Base-by-base conservation (phyloP, 2,888 invertebrate species). In the Drosophila hamatofila region DNA sequence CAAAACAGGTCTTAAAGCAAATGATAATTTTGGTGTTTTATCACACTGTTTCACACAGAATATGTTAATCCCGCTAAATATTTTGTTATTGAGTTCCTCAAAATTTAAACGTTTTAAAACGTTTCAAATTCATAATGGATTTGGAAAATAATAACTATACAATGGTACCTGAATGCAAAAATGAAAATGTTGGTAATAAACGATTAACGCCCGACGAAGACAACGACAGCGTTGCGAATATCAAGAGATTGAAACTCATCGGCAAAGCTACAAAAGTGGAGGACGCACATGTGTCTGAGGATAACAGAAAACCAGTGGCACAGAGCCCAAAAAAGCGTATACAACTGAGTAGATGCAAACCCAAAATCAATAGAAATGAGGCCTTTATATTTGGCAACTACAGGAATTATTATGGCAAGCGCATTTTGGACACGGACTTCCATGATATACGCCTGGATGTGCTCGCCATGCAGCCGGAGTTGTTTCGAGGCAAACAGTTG, bases 381-480 rank as follows among this genome's bases (percentile, higher is more conserved):
- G 78, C 78, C 37, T 93, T 88, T 30, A 84, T 87, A 33, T 92
- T 92, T 54, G 93, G 93, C 2, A 93, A 93, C 67, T 93, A 93
- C 61, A 91, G 80, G 35, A 87, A 95, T 90, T 98, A 98, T 93
- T 97, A 97, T 91, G 97, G 97, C 1, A 97, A 97, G 90, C 94
- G 98, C 57, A 96, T 96, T 92, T 94, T 94, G 7, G 79, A 85
- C 56, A 94, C 95, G 62, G 94, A 94, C 63, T 95, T 94, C 37
- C 92, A 94, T 18, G 98, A 98, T 92, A 93, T 94, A 25, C 94
- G 98, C 57, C 91, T 97, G 58, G 94, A 94, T 73, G 94, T 95
- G 57, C 95, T 98, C 67, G 93, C 92, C 14, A 93, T 94, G 56
- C 94, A 95, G 70, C 93, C 93, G 35, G 94, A 96, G 64, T 94